Base-by-base conservation (phyloP, 1,140 invertebrate species). In the Caenorhabditis briggsae region DNA sequence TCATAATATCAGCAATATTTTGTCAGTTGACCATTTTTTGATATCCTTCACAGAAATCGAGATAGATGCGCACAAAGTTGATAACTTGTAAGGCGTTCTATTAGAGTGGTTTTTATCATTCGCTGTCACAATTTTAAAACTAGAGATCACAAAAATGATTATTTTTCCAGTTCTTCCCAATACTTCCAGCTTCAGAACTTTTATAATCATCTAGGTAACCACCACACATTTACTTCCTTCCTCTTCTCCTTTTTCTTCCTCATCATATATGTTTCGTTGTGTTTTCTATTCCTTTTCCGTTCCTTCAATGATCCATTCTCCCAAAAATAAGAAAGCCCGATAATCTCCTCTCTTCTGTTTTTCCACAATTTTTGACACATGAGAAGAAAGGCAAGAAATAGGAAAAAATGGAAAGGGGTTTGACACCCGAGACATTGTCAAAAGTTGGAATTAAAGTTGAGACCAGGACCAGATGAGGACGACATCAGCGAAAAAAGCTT, bases 341-440 rank as follows among this genome's bases (percentile, higher is more conserved):
- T 78, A 78, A 78, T 78, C 70, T 33, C n/a, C 53, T 53, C 16
- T 53, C 16, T 16, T 53, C 50, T 53, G 11, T 53, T 53, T 16
- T 14, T 33, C 33, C 33, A 33, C 33, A 33, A 33, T 33, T 78
- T 78, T 50, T 78, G 70, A 78, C 46, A 78, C 70, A 78, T 46
- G 70, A 78, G 70, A 78, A 78, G 64, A 25, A 9, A 33, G 33
- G 33, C 50, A 11, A 50, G 50, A 50, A 50, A 12, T 7, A 50
- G 48, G 6, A 50, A 16, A 53, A 53, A 16, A 53, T 2, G 50
- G 16, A 53, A 16, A 11, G 16, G 50, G 11, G 12, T 53, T 16
- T 78, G 70, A 78, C 70, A 78, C 70, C 70, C 70, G 70, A 78
- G 70, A 78, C 70, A 78, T 78, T 78, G 70, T 78, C 46, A 78